Conservation (phyloP, 2,888 invertebrate genomes). For the Conops quadrifasciatus region DNA sequence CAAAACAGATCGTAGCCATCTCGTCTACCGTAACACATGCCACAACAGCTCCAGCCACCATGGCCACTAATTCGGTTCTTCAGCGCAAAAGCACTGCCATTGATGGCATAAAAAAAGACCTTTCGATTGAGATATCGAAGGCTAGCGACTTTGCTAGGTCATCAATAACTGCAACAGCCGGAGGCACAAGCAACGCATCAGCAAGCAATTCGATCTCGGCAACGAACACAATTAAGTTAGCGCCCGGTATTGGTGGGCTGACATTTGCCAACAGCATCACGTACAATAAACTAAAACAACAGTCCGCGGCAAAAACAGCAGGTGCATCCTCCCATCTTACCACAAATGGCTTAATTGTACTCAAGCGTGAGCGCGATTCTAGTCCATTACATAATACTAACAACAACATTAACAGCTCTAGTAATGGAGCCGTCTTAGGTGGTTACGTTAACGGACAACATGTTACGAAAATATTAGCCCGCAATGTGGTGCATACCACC, state of each 20-base stretch:
- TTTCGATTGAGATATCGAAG: constrained; percentile 68
- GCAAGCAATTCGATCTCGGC: constrained; percentile 38
- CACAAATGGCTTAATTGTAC: constrained; percentile 54
- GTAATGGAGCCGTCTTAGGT: constrained; percentile 31
- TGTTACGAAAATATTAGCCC: constrained; percentile 51
- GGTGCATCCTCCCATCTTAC: constrained; percentile 47
- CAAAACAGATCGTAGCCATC: constrained; percentile 57
- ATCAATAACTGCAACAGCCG: constrained; percentile 37
- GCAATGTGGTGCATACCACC: constrained; percentile 48
- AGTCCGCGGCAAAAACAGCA: constrained; percentile 52
- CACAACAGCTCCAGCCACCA: constrained; percentile 51
- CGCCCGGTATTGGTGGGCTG: constrained; percentile 63
- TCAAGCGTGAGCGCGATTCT: constrained; percentile 60
- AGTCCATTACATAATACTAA: constrained; percentile 57
- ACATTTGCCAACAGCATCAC: constrained; percentile 65
- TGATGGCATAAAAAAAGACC: constrained; percentile 73
- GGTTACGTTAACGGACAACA: constrained; percentile 39
- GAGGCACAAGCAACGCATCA: constrained; percentile 42
- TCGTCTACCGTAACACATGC: constrained; percentile 49
- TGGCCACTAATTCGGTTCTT: constrained; percentile 55
- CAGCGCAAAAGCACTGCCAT: constrained; percentile 58
- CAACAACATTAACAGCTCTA: constrained; percentile 36
- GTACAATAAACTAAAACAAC: constrained; percentile 63
- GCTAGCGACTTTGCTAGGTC: constrained; percentile 33
- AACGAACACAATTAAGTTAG: constrained; percentile 63